Conservation (phyloP, 2,797 vertebrate genomes). For the Leucoraja ocellata region DNA sequence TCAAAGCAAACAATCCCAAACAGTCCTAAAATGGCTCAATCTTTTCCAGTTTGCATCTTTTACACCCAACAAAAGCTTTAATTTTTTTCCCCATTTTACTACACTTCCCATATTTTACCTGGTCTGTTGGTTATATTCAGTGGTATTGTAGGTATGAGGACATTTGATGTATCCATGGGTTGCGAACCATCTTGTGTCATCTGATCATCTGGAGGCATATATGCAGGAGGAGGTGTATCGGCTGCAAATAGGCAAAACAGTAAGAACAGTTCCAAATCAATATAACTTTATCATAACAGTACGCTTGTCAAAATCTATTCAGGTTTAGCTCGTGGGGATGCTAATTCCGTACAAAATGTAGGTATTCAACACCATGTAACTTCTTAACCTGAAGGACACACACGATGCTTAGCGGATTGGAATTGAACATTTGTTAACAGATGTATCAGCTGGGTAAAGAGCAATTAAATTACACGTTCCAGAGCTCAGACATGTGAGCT, state of each 20-base stretch:
- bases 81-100: not conserved
- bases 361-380: too few relatives aligned
- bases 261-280: slow-evolving; percentile 1
- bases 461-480: not conserved
- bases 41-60: not conserved
- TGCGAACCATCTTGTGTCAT: slow-evolving; percentile 93
- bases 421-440: not conserved
- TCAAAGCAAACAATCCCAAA: too few relatives aligned
- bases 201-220: slow-evolving; percentile 91
- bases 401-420: not conserved
- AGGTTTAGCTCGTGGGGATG: not conserved
- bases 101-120: slow-evolving; percentile 58
- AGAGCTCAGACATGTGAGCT: not conserved
- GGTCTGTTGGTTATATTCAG: slow-evolving; percentile 76
- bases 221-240: slow-evolving; percentile 93
- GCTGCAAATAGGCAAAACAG: slow-evolving; percentile 51
- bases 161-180: slow-evolving; percentile 88
- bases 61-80: not conserved
- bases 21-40: not conserved
- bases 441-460: not conserved
- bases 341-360: too few relatives aligned
- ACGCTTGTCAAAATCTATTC: not conserved
- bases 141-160: slow-evolving; percentile 79
- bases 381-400: not conserved
- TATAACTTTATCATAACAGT: not conserved